phyloP scores from a whole-genome alignment of 2,888 invertebrate genomes.

The Caenorhabditis drosophilae region DNA sequence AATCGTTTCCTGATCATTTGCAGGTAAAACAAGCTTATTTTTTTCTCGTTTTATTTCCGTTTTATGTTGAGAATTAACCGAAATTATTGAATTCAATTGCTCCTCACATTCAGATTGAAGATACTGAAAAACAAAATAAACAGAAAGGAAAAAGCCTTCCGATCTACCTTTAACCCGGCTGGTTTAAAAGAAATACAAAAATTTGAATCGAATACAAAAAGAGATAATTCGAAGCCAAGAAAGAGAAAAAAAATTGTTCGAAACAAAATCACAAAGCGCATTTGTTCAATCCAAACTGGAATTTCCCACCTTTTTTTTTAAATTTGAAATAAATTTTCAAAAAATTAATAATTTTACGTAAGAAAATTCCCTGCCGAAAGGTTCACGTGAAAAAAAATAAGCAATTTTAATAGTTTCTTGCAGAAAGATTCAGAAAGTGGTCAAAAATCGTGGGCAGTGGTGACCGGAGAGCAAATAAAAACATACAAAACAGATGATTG shows the following conservation, averaged over 20 bases:
- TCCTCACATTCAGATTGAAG: slow-evolving; percentile 1
- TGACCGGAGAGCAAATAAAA: slow-evolving; percentile 58
- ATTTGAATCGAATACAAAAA: background rate
- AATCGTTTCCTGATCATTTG: too few relatives aligned
- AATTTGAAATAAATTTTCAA: too few relatives aligned
- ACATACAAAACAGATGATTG: slow-evolving; percentile 55
- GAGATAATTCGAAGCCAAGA: background rate
- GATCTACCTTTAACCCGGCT: too few relatives aligned
- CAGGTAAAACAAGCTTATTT: background rate
- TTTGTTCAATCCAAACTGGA: background rate
- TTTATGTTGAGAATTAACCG: background rate
- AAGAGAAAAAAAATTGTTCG: background rate
- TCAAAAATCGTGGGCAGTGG: slow-evolving; percentile 53
- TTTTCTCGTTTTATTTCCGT: background rate
- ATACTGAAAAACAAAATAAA: background rate
- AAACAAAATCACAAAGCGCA: background rate
- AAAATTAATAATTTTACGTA: too few relatives aligned
- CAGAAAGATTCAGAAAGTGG: slow-evolving; percentile 24
- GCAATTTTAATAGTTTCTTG: background rate
- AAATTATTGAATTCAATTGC: background rate
- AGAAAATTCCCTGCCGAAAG: too few relatives aligned
- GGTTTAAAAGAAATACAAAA: background rate
- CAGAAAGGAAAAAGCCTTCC: too few relatives aligned
- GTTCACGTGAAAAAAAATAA: too few relatives aligned
- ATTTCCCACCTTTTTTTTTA: background rate